Base-by-base conservation (phyloP, 2,797 vertebrate species). In the Chelonia mydas region DNA sequence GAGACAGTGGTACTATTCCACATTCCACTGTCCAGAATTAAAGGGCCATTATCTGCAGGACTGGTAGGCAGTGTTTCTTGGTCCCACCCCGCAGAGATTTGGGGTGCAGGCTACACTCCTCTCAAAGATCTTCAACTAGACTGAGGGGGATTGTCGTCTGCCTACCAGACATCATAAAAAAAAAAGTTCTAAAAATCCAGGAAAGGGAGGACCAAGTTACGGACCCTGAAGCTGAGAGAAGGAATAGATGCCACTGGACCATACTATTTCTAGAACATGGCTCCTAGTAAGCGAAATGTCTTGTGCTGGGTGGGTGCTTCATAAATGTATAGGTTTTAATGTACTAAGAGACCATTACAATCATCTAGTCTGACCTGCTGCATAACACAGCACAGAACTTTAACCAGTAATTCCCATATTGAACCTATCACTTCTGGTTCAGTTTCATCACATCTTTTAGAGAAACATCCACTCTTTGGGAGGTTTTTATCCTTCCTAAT, bases 281-380 rank as follows among this genome's bases (percentile, higher is more conserved):
- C 17, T 90, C 7, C 16, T 0, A 0, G 54, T 25, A 89, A 85
- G 61, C 16, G 51, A 10, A 27, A 13, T 79, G 19, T 33, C 7
- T 88, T 2, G 1, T 11, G 47, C 31, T 25, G 47, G 0, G 1
- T 54, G 25, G 3, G 15, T 33, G 28, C n/a, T 53, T 83, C 28
- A 83, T 5, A 59, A 57, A 57, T 74, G 31, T n/a, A 68, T 68
- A 37, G 33, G 68, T 37, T 68, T 68, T 19, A 68, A 21, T 7
- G 1, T 7, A 33, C 15, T 17, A 65, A 65, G 87, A 83, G 50
- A 55, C 1, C 54, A 65, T 41, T 3, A 28, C 0, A 65, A 50
- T 27, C 10, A n/a, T 28, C 31, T 74, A 87, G 85, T 50, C 94
- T 86, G 82, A 68, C 3, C 45, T 82, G 15, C 41, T 15, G 2